A percentile compares a stretch with the other conserved stretches of the same genome.
Evolutionary conservation across 2,888 invertebrate genomes (phyloP).

Genomic region (Drosophila anomalata): DNA sequence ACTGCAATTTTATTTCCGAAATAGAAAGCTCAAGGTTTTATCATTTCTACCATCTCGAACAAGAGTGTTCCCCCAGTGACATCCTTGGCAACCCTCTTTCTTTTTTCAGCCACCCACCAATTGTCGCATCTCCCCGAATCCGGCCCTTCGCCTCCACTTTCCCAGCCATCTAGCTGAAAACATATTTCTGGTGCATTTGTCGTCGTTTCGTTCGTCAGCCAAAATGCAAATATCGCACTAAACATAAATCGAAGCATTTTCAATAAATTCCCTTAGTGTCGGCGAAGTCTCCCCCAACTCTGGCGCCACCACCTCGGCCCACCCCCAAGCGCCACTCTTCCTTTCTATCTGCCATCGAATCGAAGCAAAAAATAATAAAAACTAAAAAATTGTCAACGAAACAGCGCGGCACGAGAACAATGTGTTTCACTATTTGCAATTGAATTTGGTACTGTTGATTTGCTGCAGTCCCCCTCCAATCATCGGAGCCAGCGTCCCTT

Average conservation of each 20-base stretch:
- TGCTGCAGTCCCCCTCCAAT: conserved; percentile 25
- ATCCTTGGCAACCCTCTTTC: conserved; percentile 12
- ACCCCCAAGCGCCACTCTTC: background rate
- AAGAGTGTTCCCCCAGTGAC: conserved; percentile 23
- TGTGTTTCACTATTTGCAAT: conserved; percentile 70
- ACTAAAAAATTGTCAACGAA: conserved; percentile 65
- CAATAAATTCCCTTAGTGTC: conserved; percentile 65
- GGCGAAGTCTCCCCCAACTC: conserved; percentile 10
- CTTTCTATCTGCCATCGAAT: conserved; percentile 20
- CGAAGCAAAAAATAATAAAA: conserved; percentile 36
- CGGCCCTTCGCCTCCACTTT: background rate
- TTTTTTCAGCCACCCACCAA: conserved; percentile 10
- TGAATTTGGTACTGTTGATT: conserved; percentile 67
- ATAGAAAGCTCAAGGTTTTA: conserved; percentile 26
- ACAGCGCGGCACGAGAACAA: conserved; percentile 63
- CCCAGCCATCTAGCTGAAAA: conserved; percentile 23
- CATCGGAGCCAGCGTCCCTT: conserved; percentile 7
- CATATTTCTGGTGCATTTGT: conserved; percentile 60
- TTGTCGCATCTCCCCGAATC: background rate
- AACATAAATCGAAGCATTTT: conserved; percentile 76
- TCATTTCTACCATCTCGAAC: conserved; percentile 17
- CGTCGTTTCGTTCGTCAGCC: conserved; percentile 59
- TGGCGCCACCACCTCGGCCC: background rate
- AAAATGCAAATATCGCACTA: conserved; percentile 72
- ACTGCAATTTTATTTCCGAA: conserved; percentile 5